These are phyloP conservation scores for Hydra vulgaris DNA, from an alignment of 30 jellyfish, hydroid and myxozoan genomes.

Conservation along the genomic window DNA sequence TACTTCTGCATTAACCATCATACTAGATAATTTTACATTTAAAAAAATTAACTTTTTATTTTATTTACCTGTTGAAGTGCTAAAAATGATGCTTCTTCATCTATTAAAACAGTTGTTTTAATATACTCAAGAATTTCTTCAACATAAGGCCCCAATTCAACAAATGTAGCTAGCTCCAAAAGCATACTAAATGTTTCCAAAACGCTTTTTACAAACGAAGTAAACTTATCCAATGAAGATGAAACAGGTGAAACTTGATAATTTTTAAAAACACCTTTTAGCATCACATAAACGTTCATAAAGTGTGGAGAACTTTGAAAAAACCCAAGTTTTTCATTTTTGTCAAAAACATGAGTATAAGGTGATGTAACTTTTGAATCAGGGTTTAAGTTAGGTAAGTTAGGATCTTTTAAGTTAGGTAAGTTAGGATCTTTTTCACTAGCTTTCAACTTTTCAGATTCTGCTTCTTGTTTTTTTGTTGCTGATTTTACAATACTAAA, in stretches of 20 bases:
- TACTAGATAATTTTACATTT: too few relatives aligned
- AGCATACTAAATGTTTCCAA: slow-evolving; percentile 68
- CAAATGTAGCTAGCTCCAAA: slow-evolving; percentile 78
- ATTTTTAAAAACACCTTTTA: slow-evolving; percentile 76
- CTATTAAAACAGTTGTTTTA: slow-evolving; percentile 74
- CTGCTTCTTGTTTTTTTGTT: slow-evolving; percentile 31
- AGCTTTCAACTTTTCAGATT: neutral
- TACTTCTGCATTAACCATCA: too few relatives aligned
- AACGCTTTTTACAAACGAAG: slow-evolving; percentile 59
- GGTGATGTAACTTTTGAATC: slow-evolving; percentile 19
- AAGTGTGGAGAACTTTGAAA: slow-evolving; percentile 63
- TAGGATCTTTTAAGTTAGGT: slow-evolving; percentile 46
- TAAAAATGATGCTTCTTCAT: slow-evolving; percentile 58
- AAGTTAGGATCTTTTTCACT: slow-evolving; percentile 27
- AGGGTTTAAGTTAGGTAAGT: slow-evolving; percentile 32
- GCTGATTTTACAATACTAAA: slow-evolving; percentile 50
- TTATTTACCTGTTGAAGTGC: slow-evolving; percentile 96
- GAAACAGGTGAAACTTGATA: slow-evolving; percentile 78
- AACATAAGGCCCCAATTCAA: slow-evolving; percentile 71
- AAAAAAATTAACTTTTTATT: too few relatives aligned
- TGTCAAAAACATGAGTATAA: slow-evolving; percentile 40
- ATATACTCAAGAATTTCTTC: slow-evolving; percentile 85
- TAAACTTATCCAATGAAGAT: slow-evolving; percentile 61
- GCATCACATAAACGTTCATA: slow-evolving; percentile 53
- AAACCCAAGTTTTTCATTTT: slow-evolving; percentile 62